phyloP scores from a whole-genome alignment of 2,113 vertebrate species.

The Phocoena sinus region DNA sequence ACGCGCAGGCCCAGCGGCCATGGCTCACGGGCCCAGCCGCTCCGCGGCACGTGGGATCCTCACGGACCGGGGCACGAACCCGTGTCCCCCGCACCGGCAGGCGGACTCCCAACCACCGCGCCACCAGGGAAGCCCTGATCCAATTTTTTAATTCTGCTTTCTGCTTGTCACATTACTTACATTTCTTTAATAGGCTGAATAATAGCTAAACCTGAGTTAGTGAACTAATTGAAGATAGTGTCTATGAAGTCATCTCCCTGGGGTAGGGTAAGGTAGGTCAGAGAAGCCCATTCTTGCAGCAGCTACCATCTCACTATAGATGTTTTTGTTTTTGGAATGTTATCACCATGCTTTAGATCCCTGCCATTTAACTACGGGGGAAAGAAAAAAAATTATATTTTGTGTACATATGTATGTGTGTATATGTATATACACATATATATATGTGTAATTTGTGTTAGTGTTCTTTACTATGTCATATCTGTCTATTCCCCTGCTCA shows the following conservation, averaged over 20 bases:
- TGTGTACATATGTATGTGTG: neutral
- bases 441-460: neutral
- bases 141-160: conserved; percentile 32
- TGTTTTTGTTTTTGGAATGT: neutral
- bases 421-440: neutral
- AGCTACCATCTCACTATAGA: neutral
- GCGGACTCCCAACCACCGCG: no score
- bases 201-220: neutral
- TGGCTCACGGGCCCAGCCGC: no score
- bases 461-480: neutral
- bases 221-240: neutral
- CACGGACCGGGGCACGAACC: no score
- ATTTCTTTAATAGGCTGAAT: neutral
- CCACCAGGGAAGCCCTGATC: no score
- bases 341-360: neutral
- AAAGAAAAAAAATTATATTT: neutral
- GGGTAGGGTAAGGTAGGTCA: neutral
- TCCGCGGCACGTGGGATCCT: no score
- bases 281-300: neutral
- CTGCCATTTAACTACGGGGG: neutral
- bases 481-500: neutral
- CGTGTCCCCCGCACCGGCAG: no score
- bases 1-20: no score
- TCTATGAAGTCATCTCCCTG: neutral
- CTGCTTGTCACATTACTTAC: conserved; percentile 1